These are phyloP conservation scores for Drosophila albomicans DNA, from an alignment of 1,140 invertebrate species.

Conservation along the genomic window DNA sequence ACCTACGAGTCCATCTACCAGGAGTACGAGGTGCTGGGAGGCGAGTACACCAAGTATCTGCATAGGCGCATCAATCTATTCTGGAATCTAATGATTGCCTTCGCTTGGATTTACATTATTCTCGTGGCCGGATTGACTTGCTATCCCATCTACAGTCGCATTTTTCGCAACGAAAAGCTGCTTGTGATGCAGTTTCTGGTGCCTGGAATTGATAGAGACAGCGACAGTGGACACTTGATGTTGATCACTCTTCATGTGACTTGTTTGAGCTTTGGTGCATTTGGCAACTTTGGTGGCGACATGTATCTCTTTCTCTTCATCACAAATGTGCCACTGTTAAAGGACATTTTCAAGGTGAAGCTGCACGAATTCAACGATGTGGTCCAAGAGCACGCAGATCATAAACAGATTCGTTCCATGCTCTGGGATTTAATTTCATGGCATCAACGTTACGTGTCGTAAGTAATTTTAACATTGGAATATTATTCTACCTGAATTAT, in stretches of 20 bases:
- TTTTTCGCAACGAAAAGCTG: constrained; percentile 40
- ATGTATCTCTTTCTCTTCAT: constrained; percentile 70
- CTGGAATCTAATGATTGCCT: constrained; percentile 42
- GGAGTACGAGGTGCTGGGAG: constrained; percentile 52
- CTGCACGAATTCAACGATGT: constrained; percentile 55
- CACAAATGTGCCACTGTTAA: constrained; percentile 58
- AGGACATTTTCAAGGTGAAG: constrained; percentile 58
- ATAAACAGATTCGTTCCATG: constrained; percentile 1
- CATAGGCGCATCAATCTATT: constrained; percentile 46
- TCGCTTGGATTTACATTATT: constrained; percentile 26
- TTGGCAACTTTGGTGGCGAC: constrained; percentile 70
- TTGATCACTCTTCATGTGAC: constrained; percentile 36
- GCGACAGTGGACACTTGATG: constrained; percentile 51
- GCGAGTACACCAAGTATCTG: constrained; percentile 46
- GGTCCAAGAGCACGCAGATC: background rate
- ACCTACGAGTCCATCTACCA: constrained; percentile 55
- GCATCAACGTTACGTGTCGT: constrained; percentile 63
- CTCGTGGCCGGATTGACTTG: constrained; percentile 4
- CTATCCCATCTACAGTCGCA: constrained; percentile 41
- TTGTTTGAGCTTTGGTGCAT: constrained; percentile 44
- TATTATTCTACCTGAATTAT: background rate
- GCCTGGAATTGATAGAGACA: constrained; percentile 48
- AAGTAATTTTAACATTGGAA: background rate
- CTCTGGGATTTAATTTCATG: constrained; percentile 54
- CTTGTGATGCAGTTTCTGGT: constrained; percentile 66